Conservation (phyloP, 2,113 vertebrate genomes). For the Triplophysa rosa region DNA sequence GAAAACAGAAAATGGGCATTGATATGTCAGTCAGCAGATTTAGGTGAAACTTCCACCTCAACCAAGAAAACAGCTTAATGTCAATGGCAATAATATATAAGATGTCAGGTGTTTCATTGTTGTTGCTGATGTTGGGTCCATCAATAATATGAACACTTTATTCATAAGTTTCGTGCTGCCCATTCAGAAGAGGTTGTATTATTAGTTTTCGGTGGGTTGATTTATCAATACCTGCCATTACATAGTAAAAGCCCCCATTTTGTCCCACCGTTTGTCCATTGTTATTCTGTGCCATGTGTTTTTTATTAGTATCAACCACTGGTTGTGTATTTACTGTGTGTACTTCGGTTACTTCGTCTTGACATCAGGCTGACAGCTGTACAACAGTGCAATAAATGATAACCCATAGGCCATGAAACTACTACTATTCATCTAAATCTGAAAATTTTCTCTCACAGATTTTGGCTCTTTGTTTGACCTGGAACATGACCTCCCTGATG, state of each 20-base stretch:
- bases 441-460: constrained; percentile 72
- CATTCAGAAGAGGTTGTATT: not conserved
- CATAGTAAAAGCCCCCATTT: constrained; percentile 32
- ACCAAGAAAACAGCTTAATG: too few species aligned
- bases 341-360: not conserved
- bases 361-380: not conserved
- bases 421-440: not conserved
- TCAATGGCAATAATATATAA: too few species aligned
- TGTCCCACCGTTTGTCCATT: constrained; percentile 23
- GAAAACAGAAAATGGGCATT: too few species aligned
- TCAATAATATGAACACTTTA: not conserved
- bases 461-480: constrained; percentile 95
- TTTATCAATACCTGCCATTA: constrained; percentile 21
- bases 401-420: not conserved
- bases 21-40: too few species aligned
- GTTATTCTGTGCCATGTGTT: constrained; percentile 35
- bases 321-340: constrained; percentile 9
- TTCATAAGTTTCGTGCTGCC: not conserved
- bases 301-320: constrained; percentile 39
- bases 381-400: too few species aligned
- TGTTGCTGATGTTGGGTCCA: not conserved
- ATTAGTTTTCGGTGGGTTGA: not conserved
- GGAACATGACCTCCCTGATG: constrained; percentile 97
- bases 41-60: too few species aligned
- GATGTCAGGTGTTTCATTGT: too few species aligned